phyloP scores from a whole-genome alignment of 1,140 invertebrate genomes.

The Drosophila grimshawi region DNA sequence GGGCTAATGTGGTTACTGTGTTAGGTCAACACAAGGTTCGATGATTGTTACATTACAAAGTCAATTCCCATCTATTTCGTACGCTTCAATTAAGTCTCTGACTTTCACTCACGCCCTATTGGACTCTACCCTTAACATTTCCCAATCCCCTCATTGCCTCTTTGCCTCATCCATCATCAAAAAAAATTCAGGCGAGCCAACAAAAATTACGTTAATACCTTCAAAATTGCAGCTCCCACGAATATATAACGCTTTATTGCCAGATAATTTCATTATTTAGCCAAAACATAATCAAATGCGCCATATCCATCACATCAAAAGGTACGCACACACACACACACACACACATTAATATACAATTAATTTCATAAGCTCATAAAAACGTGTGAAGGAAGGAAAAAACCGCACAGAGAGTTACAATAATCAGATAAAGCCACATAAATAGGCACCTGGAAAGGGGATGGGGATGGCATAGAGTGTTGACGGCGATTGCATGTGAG shows the following conservation, averaged over 20 bases:
- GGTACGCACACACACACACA: conserved; percentile 39
- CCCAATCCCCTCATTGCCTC: conserved; percentile 27
- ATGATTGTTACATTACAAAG: background rate
- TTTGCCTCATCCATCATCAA: conserved; percentile 50
- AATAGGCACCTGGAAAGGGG: conserved; percentile 31
- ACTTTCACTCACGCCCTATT: background rate
- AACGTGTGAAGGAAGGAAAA: conserved; percentile 65
- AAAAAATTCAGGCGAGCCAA: conserved; percentile 16
- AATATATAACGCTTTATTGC: conserved; percentile 69
- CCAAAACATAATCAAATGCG: conserved; percentile 78
- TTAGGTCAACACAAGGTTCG: conserved; percentile 53
- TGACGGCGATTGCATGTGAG: conserved; percentile 38
- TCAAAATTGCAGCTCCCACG: conserved; percentile 48
- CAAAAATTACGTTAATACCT: conserved; percentile 60
- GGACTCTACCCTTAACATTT: background rate
- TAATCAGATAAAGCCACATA: conserved; percentile 67
- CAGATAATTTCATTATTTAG: conserved; percentile 82
- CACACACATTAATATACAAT: conserved; percentile 61
- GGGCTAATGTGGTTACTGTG: conserved; percentile 67
- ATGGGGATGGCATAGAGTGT: conserved; percentile 13
- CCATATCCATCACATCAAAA: conserved; percentile 69
- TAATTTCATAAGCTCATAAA: conserved; percentile 81
- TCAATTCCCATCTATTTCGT: background rate
- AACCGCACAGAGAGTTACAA: conserved; percentile 29
- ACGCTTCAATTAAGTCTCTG: background rate